phyloP scores from a whole-genome alignment of 2,888 invertebrate genomes.

The Drosophila nigricruria region DNA sequence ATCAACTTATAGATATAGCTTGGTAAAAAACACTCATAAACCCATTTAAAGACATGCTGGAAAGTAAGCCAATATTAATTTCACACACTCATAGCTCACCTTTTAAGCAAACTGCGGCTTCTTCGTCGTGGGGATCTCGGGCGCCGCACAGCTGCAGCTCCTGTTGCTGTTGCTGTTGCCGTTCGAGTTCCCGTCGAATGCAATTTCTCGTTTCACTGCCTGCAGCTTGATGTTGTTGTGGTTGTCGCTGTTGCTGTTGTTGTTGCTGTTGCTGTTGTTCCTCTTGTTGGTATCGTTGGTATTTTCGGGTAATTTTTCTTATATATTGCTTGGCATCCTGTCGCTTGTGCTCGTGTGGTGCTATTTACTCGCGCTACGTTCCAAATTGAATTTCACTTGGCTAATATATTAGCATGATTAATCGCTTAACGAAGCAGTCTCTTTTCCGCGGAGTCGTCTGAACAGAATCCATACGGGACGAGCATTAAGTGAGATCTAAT shows the following conservation, averaged over 20 bases:
- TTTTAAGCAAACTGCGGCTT: constrained; percentile 13
- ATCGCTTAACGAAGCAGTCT: constrained; percentile 62
- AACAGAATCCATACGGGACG: constrained; percentile 7
- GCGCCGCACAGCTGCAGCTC: constrained; percentile 19
- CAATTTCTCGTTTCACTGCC: constrained; percentile 60
- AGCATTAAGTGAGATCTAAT: constrained; percentile 12
- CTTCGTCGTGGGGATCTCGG: constrained; percentile 1
- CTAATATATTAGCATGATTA: constrained; percentile 76
- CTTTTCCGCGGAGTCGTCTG: constrained; percentile 11
- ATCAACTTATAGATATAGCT: background rate
- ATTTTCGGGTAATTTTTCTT: constrained; percentile 47
- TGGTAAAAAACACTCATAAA: background rate
- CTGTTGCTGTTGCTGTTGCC: constrained; percentile 7
- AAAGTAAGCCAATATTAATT: constrained; percentile 16
- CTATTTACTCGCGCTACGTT: constrained; percentile 56
- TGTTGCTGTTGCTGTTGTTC: too few relatives aligned
- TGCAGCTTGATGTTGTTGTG: constrained; percentile 25
- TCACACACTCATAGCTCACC: constrained; percentile 1
- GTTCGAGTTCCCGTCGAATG: constrained; percentile 41
- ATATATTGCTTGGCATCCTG: constrained; percentile 48
- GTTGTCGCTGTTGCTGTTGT: constrained; percentile 6
- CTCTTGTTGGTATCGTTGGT: constrained; percentile 32
- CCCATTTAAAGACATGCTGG: background rate
- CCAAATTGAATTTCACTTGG: constrained; percentile 74
- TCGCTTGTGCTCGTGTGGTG: constrained; percentile 35